Conservation (phyloP, 2,888 invertebrate species). For the Camponotus fellah region DNA sequence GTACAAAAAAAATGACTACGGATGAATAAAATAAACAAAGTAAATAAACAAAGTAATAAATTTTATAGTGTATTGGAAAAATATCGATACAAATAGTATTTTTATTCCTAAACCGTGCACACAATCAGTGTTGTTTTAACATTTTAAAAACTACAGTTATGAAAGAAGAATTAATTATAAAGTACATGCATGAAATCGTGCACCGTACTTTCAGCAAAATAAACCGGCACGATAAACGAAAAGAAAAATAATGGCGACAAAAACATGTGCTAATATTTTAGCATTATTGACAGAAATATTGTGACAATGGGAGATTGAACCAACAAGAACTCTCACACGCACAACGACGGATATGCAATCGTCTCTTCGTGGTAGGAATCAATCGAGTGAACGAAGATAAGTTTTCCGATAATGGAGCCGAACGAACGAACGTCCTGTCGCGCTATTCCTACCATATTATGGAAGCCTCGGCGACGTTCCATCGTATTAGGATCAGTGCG, state of each 20-base stretch:
- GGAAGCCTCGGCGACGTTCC: conserved; percentile 62
- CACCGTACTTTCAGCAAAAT: neutral
- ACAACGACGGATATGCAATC: conserved; percentile 59
- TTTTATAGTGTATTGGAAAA: conserved; percentile 8
- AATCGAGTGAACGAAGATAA: conserved; percentile 79
- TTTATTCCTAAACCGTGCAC: neutral
- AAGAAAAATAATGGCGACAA: conserved; percentile 10
- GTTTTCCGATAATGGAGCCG: conserved; percentile 79
- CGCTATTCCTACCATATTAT: conserved; percentile 56
- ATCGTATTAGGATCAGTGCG: conserved; percentile 70
- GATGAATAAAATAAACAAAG: neutral
- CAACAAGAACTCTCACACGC: conserved; percentile 11
- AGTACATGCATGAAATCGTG: neutral
- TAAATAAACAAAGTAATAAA: conserved; percentile 24
- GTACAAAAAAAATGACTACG: neutral
- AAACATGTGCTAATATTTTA: neutral
- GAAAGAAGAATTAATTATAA: neutral
- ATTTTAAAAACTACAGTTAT: neutral
- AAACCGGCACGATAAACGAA: neutral
- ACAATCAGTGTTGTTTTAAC: neutral
- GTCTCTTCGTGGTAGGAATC: conserved; percentile 72
- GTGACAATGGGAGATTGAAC: conserved; percentile 28
- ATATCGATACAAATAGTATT: conserved; percentile 14
- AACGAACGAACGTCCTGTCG: conserved; percentile 71
- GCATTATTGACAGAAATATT: neutral